phyloP scores from a whole-genome alignment of 2,797 vertebrate species.

The Acanthopagrus latus region DNA sequence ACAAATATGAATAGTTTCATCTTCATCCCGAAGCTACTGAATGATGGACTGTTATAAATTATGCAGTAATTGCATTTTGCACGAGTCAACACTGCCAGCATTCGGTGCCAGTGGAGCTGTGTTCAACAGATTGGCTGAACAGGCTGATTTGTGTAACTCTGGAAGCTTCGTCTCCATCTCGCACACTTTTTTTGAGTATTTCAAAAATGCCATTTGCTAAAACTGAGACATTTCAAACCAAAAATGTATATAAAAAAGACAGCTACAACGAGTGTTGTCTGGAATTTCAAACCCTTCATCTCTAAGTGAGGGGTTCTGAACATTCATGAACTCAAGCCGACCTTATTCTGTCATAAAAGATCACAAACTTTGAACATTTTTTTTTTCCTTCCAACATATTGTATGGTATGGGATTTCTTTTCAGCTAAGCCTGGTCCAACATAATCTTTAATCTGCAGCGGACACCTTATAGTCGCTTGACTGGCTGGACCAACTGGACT shows the following conservation, averaged over 20 bases:
- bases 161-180: constrained; percentile 10
- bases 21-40: constrained; percentile 5
- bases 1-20: constrained; percentile 7
- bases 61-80: constrained; percentile 41
- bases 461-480: not conserved
- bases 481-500: not conserved
- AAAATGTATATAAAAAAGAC: not conserved
- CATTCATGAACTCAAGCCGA: not conserved
- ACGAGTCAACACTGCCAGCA: constrained; percentile 21
- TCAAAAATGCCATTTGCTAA: not conserved
- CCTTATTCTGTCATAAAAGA: not conserved
- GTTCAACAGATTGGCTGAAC: constrained; percentile 35
- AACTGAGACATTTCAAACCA: constrained; percentile 9
- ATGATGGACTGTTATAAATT: constrained; percentile 29
- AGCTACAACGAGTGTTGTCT: not conserved
- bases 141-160: constrained; percentile 15
- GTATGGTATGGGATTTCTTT: not conserved
- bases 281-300: constrained; percentile 8
- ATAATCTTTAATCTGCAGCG: not conserved
- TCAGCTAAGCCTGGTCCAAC: not conserved
- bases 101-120: constrained; percentile 20
- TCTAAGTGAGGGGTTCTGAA: not conserved
- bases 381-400: not conserved
- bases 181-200: constrained; percentile 5
- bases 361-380: not conserved